Base-by-base conservation (phyloP, 1,140 invertebrate genomes). In the Rhizoglyphus robini region DNA sequence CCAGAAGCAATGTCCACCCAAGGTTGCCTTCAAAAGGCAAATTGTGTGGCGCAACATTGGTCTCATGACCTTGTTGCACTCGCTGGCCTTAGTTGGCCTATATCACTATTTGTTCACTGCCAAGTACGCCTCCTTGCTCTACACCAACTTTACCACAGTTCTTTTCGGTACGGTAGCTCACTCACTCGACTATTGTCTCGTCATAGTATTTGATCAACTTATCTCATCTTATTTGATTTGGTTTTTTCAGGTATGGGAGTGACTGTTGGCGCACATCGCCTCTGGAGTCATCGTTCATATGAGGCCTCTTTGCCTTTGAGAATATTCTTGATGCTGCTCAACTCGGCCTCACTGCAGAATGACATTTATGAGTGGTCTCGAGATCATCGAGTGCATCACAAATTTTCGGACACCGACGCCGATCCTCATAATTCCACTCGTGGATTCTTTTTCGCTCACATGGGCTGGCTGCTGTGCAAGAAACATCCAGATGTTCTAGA, bases 351-450 rank as follows among this genome's bases (percentile, higher is more conserved):
- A 20, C 75, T 77, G 67, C 77, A 95, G 87, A 93, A 96, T 77
- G 83, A 88, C 54, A 86, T 90, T 20, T 84, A 86, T 65, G 90
- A 94, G 74, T 97, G 93, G 93, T 82, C 85, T 0, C 80, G 92
- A 66, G 92, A 96, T 75, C 94, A 97, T 76, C 81, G 94, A 69
- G 88, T 95, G 67, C 94, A 97, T 74, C 93, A 96, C 78, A 96
- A 96, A 74, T 96, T 85, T 77, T 88, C 86, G 5, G 93, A 96
- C 76, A 96, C 94, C 0, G 83, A 96, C 76, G 93, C 91, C 3
- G 93, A 97, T 78, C 93, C 94, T 0, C 91, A 96, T 72, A 96
- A 96, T 75, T 88, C 90, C 1, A 90, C 81, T 5, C 81, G 92
- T 15, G 94, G 93, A 2, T 95, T 96, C 77, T 96, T 97, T 80